Conservation (phyloP, 2,797 vertebrate genomes). For the Poeciliopsis paucimaculata region DNA sequence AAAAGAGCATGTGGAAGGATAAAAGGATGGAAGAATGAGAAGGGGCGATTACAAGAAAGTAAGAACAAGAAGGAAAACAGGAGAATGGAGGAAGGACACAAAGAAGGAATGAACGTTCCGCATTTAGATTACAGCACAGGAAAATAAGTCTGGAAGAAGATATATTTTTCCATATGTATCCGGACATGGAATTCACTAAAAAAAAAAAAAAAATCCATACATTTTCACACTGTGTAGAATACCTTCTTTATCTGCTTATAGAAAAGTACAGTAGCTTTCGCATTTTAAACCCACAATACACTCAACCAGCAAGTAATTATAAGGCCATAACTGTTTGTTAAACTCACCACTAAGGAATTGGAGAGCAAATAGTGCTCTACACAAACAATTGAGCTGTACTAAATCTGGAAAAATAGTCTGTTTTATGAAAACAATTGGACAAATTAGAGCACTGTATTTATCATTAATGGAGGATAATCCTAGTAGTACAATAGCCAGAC, state of each 20-base stretch:
- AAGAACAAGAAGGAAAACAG: neutral
- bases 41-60: neutral
- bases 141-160: neutral
- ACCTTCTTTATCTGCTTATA: neutral
- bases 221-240: neutral
- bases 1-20: neutral
- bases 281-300: neutral
- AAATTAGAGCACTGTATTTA: neutral
- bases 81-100: neutral
- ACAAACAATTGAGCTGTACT: neutral
- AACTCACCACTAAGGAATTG: neutral
- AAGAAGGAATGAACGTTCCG: neutral
- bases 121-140: neutral
- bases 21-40: neutral
- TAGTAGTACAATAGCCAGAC: neutral
- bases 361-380: neutral
- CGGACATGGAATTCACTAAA: neutral
- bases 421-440: neutral
- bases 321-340: neutral
- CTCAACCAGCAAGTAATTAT: neutral
- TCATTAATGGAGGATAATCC: neutral
- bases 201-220: neutral
- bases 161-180: neutral
- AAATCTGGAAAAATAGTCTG: neutral
- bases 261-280: neutral